Conservation (phyloP, 2,888 invertebrate species). For the Ceramica pisi region DNA sequence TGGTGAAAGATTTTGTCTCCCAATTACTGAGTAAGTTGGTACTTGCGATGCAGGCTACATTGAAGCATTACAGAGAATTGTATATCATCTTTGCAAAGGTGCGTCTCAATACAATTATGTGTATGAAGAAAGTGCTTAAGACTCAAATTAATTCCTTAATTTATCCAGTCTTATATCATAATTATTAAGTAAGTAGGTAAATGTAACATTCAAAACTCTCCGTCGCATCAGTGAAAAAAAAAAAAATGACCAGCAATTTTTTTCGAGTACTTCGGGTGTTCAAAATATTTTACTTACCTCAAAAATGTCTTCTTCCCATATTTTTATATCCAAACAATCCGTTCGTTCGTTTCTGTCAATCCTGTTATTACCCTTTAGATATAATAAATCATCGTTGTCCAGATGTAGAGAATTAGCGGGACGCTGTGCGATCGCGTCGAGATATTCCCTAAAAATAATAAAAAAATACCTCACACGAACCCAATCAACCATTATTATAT, state of each 20-base stretch:
- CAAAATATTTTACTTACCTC: constrained; percentile 6
- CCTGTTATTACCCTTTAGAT: constrained; percentile 75
- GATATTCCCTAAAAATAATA: constrained; percentile 83
- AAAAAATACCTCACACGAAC: constrained; percentile 90
- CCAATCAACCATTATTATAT: constrained; percentile 88
- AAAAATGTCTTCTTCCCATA: constrained; percentile 22
- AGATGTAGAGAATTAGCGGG: constrained; percentile 83
- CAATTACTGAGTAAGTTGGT: not conserved
- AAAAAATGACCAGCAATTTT: constrained; percentile 7
- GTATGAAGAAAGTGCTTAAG: not conserved
- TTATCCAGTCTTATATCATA: constrained; percentile 4
- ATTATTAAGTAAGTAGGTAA: constrained; percentile 4
- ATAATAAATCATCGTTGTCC: constrained; percentile 83
- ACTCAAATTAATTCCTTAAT: constrained; percentile 1
- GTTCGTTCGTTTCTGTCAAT: constrained; percentile 66
- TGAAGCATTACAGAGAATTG: not conserved
- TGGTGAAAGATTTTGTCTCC: not conserved
- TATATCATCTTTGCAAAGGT: not conserved
- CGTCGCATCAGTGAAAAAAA: not conserved
- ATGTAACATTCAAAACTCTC: constrained; percentile 2
- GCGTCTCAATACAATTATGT: not conserved
- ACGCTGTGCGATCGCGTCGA: constrained; percentile 77
- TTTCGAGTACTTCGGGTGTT: not conserved
- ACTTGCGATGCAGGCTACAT: not conserved
- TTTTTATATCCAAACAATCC: constrained; percentile 55